A percentile compares a stretch with the other conserved stretches of the same genome.
Conservation (phyloP, 1,140 invertebrate species). For the Tetraneura akinire region DNA sequence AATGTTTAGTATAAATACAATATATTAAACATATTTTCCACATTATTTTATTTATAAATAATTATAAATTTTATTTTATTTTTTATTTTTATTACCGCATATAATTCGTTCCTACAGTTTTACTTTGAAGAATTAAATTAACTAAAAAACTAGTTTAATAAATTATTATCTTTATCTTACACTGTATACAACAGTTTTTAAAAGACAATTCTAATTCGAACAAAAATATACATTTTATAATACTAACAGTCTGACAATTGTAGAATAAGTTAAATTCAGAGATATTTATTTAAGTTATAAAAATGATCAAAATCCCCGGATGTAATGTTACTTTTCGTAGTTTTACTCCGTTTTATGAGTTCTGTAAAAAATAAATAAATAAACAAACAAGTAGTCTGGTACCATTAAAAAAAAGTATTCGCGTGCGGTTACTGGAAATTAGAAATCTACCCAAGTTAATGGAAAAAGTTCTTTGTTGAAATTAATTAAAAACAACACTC, state of each 20-base stretch:
- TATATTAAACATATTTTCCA: too few species aligned
- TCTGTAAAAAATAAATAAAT: conserved; percentile 24
- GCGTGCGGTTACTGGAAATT: conserved; percentile 21
- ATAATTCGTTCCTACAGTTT: neutral
- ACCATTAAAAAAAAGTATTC: conserved; percentile 41
- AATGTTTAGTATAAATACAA: too few species aligned
- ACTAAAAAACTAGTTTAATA: conserved; percentile 18
- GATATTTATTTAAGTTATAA: conserved; percentile 35
- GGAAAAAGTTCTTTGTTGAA: conserved; percentile 25
- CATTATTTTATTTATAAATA: conserved; percentile 5
- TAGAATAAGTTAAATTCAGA: conserved; percentile 21
- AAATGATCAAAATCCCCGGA: neutral
- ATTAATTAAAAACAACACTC: conserved; percentile 39
- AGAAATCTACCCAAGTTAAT: conserved; percentile 37
- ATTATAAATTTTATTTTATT: neutral
- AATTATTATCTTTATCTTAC: conserved; percentile 25
- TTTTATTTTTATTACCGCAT: neutral
- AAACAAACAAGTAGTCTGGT: conserved; percentile 40
- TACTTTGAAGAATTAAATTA: neutral
- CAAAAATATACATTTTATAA: conserved; percentile 4
- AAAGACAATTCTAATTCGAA: conserved; percentile 15
- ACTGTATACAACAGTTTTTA: neutral
- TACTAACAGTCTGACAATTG: conserved; percentile 12
- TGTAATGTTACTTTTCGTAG: conserved; percentile 14
- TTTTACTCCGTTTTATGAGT: conserved; percentile 32